Base-by-base conservation (phyloP, 2,888 invertebrate species). In the Euplexia lucipara region DNA sequence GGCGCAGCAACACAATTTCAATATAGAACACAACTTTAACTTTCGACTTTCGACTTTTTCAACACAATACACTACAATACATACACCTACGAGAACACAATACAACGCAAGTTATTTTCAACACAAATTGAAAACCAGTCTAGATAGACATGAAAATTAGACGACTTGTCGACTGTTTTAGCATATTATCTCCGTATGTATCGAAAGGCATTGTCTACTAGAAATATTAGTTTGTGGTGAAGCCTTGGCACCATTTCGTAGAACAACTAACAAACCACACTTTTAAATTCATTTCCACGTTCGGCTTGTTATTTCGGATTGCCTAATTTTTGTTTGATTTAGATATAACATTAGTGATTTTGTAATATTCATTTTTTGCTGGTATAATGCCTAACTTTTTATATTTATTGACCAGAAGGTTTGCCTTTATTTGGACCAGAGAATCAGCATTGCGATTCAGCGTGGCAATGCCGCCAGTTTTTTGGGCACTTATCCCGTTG, bases 101-200 rank as follows among this genome's bases (percentile, higher is more conserved):
- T 49, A 16, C n/a, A 41, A 22, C 20, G 20, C n/a, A 26, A 54
- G 26, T 45, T 45, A 26, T 54, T 59, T 66, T 54, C 26, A 62
- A 64, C 3, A 49, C 35, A 69, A 63, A 51, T 61, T 79, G 51
- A 51, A 75, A 75, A 77, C 77, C 49, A 65, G 66, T 77, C 54
- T 30, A 74, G 65, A 78, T 76, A 76, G 54, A 60, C 62, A 79
- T 68, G 78, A 78, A 79, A 79, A 79, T 75, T 70, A 68, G 80
- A 75, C 75, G 65, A 64, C 53, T 79, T 77, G 67, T 64, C 26
- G 32, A 60, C 61, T 35, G 37, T 41, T 66, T 78, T 79, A 75
- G 70, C 80, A 78, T 79, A 72, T 75, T 75, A 79, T 79, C 77
- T 64, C 7, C 30, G 52, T 59, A 72, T 68, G 54, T 70, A 79